phyloP scores from a whole-genome alignment of 2,797 vertebrate genomes.

The Sebastiscus tertius region DNA sequence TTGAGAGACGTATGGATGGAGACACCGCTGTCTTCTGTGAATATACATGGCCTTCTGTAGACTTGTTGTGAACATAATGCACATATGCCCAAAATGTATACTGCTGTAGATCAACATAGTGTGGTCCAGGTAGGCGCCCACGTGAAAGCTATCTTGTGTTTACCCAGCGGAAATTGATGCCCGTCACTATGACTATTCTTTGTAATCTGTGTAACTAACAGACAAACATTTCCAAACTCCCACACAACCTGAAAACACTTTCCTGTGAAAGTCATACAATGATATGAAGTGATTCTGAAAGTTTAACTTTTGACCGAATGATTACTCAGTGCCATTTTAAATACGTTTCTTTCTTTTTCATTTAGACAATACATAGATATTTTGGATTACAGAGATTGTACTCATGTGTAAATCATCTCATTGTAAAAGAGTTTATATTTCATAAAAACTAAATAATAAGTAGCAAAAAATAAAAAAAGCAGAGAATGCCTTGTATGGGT shows the following conservation, averaged over 20 bases:
- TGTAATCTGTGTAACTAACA: background rate
- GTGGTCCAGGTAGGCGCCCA: background rate
- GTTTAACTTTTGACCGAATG: background rate
- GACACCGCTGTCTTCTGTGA: background rate
- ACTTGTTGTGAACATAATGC: background rate
- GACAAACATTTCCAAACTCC: background rate
- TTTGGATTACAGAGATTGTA: background rate
- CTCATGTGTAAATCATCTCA: background rate
- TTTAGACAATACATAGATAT: background rate
- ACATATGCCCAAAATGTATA: background rate
- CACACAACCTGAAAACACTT: background rate
- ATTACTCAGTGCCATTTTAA: background rate
- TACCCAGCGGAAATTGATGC: conserved; percentile 8
- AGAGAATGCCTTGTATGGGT: background rate
- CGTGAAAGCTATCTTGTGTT: background rate
- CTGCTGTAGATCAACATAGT: too few relatives aligned
- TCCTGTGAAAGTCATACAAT: background rate
- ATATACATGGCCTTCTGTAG: background rate
- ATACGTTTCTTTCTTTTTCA: background rate
- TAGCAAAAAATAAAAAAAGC: background rate
- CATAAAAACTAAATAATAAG: background rate
- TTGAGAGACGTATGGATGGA: background rate
- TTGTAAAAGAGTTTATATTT: background rate
- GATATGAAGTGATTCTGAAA: background rate
- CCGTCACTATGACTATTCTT: background rate